These are phyloP conservation scores for Elephas maximus DNA, from an alignment of 2,113 vertebrate genomes.

Conservation along the genomic window DNA sequence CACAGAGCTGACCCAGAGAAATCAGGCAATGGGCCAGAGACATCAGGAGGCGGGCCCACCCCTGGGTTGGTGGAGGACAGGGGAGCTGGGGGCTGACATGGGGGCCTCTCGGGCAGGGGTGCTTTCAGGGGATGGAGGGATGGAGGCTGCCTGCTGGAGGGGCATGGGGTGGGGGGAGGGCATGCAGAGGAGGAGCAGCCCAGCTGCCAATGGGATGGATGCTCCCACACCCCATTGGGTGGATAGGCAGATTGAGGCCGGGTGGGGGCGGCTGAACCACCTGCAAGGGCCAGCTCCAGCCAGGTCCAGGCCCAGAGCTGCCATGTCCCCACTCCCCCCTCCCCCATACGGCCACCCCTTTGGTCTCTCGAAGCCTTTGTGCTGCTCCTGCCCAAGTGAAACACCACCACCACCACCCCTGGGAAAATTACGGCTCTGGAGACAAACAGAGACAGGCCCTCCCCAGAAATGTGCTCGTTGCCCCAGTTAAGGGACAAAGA, in stretches of 20 bases:
- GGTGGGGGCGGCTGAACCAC: not conserved
- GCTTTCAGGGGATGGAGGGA: not conserved
- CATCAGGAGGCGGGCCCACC: not conserved
- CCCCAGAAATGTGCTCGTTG: not conserved
- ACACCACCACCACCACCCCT: not conserved
- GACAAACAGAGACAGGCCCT: not conserved
- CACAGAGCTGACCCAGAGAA: not conserved
- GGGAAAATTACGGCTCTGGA: not conserved
- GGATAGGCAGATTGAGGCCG: not conserved
- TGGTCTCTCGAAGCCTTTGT: too few species aligned
- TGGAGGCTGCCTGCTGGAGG: not conserved
- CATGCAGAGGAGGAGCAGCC: not conserved
- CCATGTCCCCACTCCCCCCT: not conserved
- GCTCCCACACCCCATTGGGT: not conserved
- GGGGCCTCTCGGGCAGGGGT: not conserved
- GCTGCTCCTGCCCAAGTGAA: not conserved
- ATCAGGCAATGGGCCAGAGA: rapidly evolving
- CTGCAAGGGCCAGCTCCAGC: not conserved
- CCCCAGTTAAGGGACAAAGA: not conserved
- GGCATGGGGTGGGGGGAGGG: not conserved
- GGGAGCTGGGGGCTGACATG: not conserved
- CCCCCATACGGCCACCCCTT: not conserved
- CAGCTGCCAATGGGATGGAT: rapidly evolving
- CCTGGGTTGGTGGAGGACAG: not conserved
- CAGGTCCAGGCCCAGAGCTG: not conserved